Base-by-base conservation (phyloP, 1,140 invertebrate genomes). In the Choristoneura fumiferana region DNA sequence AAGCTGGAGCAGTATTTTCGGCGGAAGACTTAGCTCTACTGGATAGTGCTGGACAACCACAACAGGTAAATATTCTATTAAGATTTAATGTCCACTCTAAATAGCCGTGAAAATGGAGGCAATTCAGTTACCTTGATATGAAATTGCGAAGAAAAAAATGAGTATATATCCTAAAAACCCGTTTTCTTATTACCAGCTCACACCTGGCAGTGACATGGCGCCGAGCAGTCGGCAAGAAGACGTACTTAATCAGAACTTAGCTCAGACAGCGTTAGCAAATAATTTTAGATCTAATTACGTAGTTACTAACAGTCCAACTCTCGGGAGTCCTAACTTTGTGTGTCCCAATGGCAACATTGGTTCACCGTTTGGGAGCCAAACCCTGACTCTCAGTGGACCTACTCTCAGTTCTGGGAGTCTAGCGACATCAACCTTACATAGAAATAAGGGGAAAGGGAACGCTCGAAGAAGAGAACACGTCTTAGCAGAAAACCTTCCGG, bases 321-420 rank as follows among this genome's bases (percentile, higher is more conserved):
- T 89, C 62, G 86, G 86, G 10, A 89, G 84, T 60, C 86, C 86
- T n/a, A 87, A 87, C 73, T 89, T 89, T 62, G 86, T 87, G 8
- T 86, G 84, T 54, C 84, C 86, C 1, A 87, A 87, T 59, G 86
- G 84, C 13, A 85, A 86, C 52, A 43, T 81, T 5, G 73, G 73
- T 10, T 81, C 83, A 8, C 78, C 84, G 1, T 84, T 89, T 38
- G 86, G 81, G 8, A 87, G 83, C 60, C 84, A 87, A 59, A 80
- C 70, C 4, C 62, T 83, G 34, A 62, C 75, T 18, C 71, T 89
- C 0, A 87, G 69, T 59, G 84, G 82, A 1, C 86, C 84, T 9
- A 81, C 81, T 29, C 67, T 89, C 38, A 89, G 86, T 58, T 86
- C 86, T 0, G 66, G 77, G 13, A 87, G 84, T 54, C 54, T 89